Evolutionary conservation across 2,888 invertebrate species (phyloP).

Genomic region (Diplolepis rosae): DNA sequence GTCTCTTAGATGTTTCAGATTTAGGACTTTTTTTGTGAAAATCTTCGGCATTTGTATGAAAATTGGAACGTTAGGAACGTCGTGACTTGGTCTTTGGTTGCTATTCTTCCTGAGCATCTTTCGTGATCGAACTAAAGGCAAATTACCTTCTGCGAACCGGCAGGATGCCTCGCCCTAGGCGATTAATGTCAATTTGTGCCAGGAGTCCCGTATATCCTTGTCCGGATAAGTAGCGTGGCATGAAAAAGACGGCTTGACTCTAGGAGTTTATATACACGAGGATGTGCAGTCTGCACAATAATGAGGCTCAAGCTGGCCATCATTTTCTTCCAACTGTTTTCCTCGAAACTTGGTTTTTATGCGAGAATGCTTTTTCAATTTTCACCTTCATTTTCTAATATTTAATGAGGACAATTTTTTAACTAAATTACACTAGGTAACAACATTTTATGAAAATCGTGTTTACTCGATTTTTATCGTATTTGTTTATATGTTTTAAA

Average conservation of each 20-base stretch:
- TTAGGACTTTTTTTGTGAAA: background rate
- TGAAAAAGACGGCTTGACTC: background rate
- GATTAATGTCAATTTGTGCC: slow-evolving; percentile 31
- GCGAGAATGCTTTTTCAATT: background rate
- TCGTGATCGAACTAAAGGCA: slow-evolving; percentile 22
- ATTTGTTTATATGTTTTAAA: too few relatives aligned
- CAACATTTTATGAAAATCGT: too few relatives aligned
- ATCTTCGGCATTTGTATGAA: background rate
- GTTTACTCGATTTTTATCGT: too few relatives aligned
- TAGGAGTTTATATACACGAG: slow-evolving; percentile 13
- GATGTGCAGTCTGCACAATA: too few relatives aligned
- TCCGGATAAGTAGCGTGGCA: slow-evolving; percentile 23
- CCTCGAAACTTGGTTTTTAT: background rate
- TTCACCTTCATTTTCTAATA: background rate
- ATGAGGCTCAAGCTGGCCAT: slow-evolving; percentile 15
- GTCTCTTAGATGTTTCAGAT: too few relatives aligned
- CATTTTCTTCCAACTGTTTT: background rate
- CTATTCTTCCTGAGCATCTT: slow-evolving; percentile 24
- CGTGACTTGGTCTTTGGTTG: slow-evolving; percentile 13
- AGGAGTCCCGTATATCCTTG: slow-evolving; percentile 29
- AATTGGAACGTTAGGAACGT: slow-evolving; percentile 18
- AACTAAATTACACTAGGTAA: too few relatives aligned
- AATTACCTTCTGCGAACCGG: slow-evolving; percentile 22
- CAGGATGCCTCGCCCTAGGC: slow-evolving; percentile 29
- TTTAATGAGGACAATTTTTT: too few relatives aligned